These are phyloP conservation scores for Ardeotis arabs DNA, from an alignment of 2,113 vertebrate species.

Conservation along the genomic window DNA sequence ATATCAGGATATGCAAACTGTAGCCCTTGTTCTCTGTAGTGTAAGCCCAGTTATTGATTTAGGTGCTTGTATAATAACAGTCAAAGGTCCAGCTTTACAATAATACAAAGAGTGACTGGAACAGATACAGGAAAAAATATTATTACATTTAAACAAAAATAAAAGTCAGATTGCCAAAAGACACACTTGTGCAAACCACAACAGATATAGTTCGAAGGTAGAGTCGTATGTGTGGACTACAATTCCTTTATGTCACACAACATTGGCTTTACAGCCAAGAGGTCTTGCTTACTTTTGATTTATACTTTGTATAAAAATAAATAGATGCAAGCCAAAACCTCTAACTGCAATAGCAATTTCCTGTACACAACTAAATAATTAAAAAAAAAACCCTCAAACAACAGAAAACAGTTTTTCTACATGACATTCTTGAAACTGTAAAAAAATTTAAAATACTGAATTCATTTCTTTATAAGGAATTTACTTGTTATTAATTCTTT, in stretches of 20 bases:
- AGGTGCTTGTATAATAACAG: neutral
- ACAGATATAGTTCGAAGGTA: neutral
- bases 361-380: neutral
- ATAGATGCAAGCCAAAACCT: neutral
- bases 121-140: neutral
- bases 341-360: neutral
- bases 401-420: neutral
- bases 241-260: neutral
- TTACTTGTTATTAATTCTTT: neutral
- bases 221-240: neutral
- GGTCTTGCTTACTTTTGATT: neutral
- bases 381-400: neutral
- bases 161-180: neutral
- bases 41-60: neutral
- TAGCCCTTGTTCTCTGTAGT: rapidly evolving
- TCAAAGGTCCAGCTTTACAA: neutral
- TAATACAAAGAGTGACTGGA: neutral
- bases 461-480: neutral
- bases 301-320: neutral
- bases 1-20: neutral
- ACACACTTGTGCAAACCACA: neutral
- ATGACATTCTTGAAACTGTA: neutral
- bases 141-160: neutral
- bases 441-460: neutral
- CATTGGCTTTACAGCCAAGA: neutral